phyloP scores from a whole-genome alignment of 2,888 invertebrate genomes.

The Erynnis tages region DNA sequence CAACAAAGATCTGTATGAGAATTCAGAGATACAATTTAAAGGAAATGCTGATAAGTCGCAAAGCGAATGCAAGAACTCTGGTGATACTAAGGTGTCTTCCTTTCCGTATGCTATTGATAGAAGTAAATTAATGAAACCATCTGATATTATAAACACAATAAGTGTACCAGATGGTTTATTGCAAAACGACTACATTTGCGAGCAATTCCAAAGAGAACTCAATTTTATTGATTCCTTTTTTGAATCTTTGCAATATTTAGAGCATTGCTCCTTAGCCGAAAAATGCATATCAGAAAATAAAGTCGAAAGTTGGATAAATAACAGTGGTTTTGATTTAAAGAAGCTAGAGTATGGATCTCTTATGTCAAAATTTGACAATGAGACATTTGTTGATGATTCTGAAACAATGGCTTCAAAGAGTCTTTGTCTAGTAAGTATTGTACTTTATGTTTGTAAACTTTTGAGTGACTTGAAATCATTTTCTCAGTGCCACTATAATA shows the following conservation, averaged over 20 bases:
- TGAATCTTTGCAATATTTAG: slow-evolving; percentile 72
- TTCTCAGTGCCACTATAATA: slow-evolving; percentile 3
- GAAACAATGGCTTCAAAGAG: slow-evolving; percentile 77
- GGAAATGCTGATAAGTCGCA: slow-evolving; percentile 32
- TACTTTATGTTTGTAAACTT: slow-evolving; percentile 61
- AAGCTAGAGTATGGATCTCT: slow-evolving; percentile 57
- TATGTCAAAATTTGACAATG: slow-evolving; percentile 63
- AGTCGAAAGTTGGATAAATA: slow-evolving; percentile 51
- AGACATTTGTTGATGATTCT: slow-evolving; percentile 53
- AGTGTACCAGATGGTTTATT: slow-evolving; percentile 57
- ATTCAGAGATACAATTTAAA: slow-evolving; percentile 16
- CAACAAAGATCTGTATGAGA: slow-evolving; percentile 34
- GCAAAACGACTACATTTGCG: slow-evolving; percentile 61
- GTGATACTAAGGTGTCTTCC: slow-evolving; percentile 52
- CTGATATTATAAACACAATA: slow-evolving; percentile 72
- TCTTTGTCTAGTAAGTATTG: slow-evolving; percentile 77
- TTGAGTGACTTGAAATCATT: slow-evolving; percentile 9
- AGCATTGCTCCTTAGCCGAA: slow-evolving; percentile 58
- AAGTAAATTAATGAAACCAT: slow-evolving; percentile 69
- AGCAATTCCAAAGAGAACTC: slow-evolving; percentile 72
- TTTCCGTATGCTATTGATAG: slow-evolving; percentile 52
- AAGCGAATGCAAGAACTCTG: slow-evolving; percentile 35
- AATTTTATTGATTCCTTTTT: slow-evolving; percentile 77
- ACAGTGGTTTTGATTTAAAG: slow-evolving; percentile 49
- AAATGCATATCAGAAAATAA: slow-evolving; percentile 52